phyloP scores from a whole-genome alignment of 2,888 invertebrate species.

The Spatulosminthurus flaviceps region DNA sequence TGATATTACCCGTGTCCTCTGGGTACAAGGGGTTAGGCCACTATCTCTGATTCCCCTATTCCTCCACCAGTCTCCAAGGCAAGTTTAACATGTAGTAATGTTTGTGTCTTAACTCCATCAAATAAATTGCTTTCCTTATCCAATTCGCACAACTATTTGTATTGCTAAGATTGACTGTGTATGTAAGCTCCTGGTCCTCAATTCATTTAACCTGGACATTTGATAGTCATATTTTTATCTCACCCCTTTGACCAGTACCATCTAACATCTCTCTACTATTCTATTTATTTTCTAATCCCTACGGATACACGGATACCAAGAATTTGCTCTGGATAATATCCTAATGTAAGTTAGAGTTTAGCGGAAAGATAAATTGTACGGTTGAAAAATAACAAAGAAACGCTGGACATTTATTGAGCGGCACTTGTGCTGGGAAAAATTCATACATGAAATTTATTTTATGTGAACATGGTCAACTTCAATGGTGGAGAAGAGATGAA shows the following conservation, averaged over 20 bases:
- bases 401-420: neutral
- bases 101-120: conserved; percentile 48
- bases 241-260: neutral
- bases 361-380: neutral
- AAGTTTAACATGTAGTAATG: conserved; percentile 28
- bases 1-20: conserved; percentile 52
- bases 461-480: neutral
- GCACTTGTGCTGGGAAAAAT: neutral
- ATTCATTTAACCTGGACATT: neutral
- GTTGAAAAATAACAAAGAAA: neutral
- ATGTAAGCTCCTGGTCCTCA: conserved; percentile 11
- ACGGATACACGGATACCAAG: conserved; percentile 26
- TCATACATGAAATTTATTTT: too few species aligned
- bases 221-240: conserved; percentile 7
- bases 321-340: neutral
- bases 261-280: conserved; percentile 16
- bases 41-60: conserved; percentile 21
- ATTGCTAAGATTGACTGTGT: conserved; percentile 32
- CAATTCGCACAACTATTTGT: conserved; percentile 56
- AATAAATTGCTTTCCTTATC: conserved; percentile 55
- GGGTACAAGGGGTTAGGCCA: conserved; percentile 52
- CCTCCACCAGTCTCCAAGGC: conserved; percentile 11
- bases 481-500: neutral
- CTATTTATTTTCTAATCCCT: neutral
- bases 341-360: neutral